Conservation (phyloP, 2,888 invertebrate species). For the Hypsopygia costalis region DNA sequence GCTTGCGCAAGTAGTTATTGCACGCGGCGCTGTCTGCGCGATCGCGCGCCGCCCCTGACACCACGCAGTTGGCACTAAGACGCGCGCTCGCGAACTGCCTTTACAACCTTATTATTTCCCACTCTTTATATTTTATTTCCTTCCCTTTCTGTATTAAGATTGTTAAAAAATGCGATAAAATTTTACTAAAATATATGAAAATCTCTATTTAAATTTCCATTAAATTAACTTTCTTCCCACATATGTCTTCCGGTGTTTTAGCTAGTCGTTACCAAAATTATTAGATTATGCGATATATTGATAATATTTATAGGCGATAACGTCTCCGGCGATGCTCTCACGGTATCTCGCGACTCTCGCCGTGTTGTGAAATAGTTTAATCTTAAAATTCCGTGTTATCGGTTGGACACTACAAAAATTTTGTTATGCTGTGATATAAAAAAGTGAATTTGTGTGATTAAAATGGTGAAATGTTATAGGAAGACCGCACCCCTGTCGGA, state of each 20-base stretch:
- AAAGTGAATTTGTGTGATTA: slow-evolving; percentile 23
- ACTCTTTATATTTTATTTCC: no score
- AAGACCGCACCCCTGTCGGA: slow-evolving; percentile 46
- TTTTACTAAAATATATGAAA: no score
- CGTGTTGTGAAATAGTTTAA: slow-evolving; percentile 30
- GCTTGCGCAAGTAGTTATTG: slow-evolving; percentile 48
- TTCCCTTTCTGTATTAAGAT: no score
- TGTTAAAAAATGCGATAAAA: no score
- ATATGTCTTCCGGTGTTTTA: neutral
- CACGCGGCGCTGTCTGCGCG: slow-evolving; percentile 10
- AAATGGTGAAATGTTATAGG: slow-evolving; percentile 68
- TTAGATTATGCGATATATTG: slow-evolving; percentile 19
- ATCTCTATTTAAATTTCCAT: no score
- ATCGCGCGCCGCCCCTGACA: slow-evolving; percentile 24
- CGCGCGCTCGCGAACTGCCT: slow-evolving; percentile 13
- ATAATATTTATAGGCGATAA: slow-evolving; percentile 44
- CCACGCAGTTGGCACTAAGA: slow-evolving; percentile 22
- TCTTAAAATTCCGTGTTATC: slow-evolving; percentile 7
- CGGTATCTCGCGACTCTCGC: slow-evolving; percentile 26
- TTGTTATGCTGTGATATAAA: neutral
- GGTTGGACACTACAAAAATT: neutral
- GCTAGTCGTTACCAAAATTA: slow-evolving; percentile 9
- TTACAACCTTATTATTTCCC: neutral
- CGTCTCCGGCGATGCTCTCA: slow-evolving; percentile 18
- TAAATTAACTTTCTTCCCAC: no score